A percentile compares a stretch with the other conserved stretches of the same genome.
phyloP scores from a whole-genome alignment of 2,888 invertebrate genomes.

The Leptura quadrifasciata region DNA sequence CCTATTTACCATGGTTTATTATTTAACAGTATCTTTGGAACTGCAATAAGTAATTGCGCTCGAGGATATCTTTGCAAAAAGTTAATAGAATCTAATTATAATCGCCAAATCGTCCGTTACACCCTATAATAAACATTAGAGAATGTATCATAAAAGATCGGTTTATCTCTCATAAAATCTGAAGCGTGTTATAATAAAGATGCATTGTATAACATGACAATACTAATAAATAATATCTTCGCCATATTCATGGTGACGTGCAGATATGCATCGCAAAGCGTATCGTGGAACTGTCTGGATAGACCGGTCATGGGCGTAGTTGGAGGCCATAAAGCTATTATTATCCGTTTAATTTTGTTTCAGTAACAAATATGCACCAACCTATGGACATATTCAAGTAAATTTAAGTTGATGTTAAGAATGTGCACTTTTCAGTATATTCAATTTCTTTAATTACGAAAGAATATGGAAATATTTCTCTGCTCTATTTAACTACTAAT shows the following conservation, averaged over 20 bases:
- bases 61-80: slow-evolving; percentile 1
- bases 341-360: slow-evolving; percentile 1
- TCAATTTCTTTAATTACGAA: too few species aligned
- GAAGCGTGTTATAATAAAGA: slow-evolving; percentile 1
- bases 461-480: too few species aligned
- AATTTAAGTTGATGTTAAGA: neutral
- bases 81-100: slow-evolving; percentile 16
- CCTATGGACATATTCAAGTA: neutral
- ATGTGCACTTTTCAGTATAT: neutral
- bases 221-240: slow-evolving; percentile 5
- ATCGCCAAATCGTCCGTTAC: slow-evolving; percentile 18
- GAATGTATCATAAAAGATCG: slow-evolving; percentile 1
- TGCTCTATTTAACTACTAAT: too few species aligned
- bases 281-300: neutral
- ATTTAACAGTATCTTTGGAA: slow-evolving; percentile 2
- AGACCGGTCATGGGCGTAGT: slow-evolving; percentile 7
- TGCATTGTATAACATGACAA: slow-evolving; percentile 7
- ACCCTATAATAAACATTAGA: neutral
- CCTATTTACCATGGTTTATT: neutral
- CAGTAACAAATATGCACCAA: neutral
- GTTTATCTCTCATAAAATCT: slow-evolving; percentile 4
- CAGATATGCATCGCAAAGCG: slow-evolving; percentile 4
- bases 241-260: slow-evolving; percentile 7
- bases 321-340: neutral
- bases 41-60: neutral